Evolutionary conservation across 2,797 vertebrate species (phyloP), one percentile per base, ranked within the genome.

Genomic region (Hemitrygon akajei): DNA sequence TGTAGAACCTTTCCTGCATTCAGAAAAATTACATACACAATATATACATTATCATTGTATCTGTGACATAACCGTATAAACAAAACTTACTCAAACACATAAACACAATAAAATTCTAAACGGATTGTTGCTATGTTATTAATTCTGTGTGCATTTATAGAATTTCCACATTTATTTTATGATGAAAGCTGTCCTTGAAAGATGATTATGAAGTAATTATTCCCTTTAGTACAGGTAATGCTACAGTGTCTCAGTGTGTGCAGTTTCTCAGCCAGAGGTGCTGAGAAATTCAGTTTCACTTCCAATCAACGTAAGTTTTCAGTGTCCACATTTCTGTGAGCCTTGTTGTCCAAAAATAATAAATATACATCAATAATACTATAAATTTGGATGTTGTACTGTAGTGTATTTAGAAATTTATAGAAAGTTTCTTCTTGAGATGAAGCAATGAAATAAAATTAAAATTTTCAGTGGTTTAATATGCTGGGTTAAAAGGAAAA

Each of bases 1-100:
- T 99, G 98, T 10, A 99, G 97, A 94, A 98, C 92, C 95, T 97
- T 95, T 92, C 95, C 98, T 98, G 95, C 71, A 86, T 86, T 94
- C 9, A 94, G 5, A n/a, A 95, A 94, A 94, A 91, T 22, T 20
- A 91, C 66, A n/a, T 3, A 87, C 27, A 87, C 58, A 87, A 7
- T 30, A 89, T 34, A 69, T 16, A 69, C 37, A 66, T 20, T 37
- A 89, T 66, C 12, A 84, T 3, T 10, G 56, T 56, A 87, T 87
- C 14, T 16, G 27, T 58, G 60, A 87, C 84, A 63, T 87, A 34
- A 81, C 14, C 9, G 18, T 47, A 40, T 81, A 82, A 82, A 40
- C 80, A 82, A 18, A n/a, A 80, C 34, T 16, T 47, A 37, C 37
- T 47, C 47, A 40, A 47, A 7, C 16, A 47, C 20, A 47, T 47